phyloP scores from a whole-genome alignment of 92 coral and sea anemone species.

The Metridium senile region DNA sequence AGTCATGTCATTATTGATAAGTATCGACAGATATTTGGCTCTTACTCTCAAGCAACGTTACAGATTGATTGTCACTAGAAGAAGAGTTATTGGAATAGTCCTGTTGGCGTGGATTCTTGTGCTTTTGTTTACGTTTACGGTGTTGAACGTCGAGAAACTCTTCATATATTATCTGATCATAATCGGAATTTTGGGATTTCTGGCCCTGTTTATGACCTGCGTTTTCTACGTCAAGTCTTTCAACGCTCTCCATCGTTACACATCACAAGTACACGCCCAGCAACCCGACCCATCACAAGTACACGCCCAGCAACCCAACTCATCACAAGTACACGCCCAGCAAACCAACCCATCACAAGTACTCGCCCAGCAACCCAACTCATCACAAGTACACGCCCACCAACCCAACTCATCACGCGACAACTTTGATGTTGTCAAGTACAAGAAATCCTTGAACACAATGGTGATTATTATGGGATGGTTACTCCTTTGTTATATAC shows the following conservation, averaged over 20 bases:
- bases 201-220: background rate
- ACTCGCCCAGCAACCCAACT: background rate
- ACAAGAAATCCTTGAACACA: constrained; percentile 1
- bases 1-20: background rate
- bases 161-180: no score
- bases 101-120: background rate
- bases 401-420: background rate
- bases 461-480: background rate
- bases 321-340: background rate
- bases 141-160: no score
- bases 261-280: constrained; percentile 9
- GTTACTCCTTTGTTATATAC: background rate
- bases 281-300: background rate
- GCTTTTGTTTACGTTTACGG: no score
- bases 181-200: no score
- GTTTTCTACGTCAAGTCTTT: constrained; percentile 20
- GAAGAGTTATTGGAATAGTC: background rate
- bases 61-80: background rate
- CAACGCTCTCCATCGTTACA: constrained; percentile 2
- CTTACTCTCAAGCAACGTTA: background rate
- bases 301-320: background rate
- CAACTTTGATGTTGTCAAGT: background rate
- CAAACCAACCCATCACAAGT: background rate
- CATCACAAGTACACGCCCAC: background rate
- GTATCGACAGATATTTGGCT: background rate